These are phyloP conservation scores for Luscinia megarhynchos DNA, from an alignment of 2,797 vertebrate species.

Conservation along the genomic window DNA sequence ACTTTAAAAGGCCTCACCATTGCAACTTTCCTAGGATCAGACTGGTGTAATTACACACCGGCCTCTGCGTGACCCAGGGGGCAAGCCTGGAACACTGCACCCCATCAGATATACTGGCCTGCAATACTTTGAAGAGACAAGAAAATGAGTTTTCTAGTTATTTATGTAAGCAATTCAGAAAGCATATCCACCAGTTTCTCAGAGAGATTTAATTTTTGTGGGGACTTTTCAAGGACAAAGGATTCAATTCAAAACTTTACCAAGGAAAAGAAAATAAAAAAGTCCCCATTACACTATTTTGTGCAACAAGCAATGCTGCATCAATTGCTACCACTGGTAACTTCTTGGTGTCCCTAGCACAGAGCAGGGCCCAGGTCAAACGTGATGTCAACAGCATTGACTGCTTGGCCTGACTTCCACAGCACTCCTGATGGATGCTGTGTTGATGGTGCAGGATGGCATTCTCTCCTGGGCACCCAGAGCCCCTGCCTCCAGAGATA, in stretches of 20 bases:
- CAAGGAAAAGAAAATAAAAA: not conserved
- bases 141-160: slow-evolving; percentile 66
- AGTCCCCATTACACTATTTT: not conserved
- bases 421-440: not conserved
- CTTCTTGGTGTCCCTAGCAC: not conserved
- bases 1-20: not conserved
- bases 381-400: accelerated
- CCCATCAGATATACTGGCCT: not conserved
- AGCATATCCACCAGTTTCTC: slow-evolving; percentile 10
- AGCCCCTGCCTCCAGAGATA: not conserved
- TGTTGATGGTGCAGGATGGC: accelerated
- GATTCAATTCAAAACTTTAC: not conserved
- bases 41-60: accelerated
- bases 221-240: slow-evolving; percentile 51
- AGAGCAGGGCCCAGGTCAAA: not conserved
- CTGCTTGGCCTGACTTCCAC: not conserved
- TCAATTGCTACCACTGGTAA: not conserved
- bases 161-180: slow-evolving; percentile 64
- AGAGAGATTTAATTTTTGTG: slow-evolving; percentile 18
- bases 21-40: not conserved
- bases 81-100: not conserved
- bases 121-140: not conserved
- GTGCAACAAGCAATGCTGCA: not conserved
- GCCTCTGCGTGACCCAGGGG: not conserved
- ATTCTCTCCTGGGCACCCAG: not conserved